phyloP scores from a whole-genome alignment of 2,113 vertebrate genomes.

The Cavia aperea region DNA sequence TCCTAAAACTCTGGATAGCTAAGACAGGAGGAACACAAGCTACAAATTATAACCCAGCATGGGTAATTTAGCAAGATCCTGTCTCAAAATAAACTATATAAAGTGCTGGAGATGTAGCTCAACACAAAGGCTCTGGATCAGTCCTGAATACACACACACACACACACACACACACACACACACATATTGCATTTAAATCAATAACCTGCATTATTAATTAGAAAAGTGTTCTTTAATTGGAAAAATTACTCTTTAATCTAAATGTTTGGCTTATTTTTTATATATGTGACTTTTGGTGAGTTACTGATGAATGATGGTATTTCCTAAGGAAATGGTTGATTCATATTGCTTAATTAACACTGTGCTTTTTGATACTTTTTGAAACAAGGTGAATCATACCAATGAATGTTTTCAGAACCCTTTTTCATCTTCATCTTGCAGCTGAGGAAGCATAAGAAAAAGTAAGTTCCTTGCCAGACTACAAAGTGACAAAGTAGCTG shows the following conservation, averaged over 20 bases:
- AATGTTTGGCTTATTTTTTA: neutral
- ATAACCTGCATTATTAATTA: neutral
- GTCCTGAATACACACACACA: too few species aligned
- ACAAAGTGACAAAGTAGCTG: neutral
- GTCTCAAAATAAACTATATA: neutral
- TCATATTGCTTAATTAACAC: neutral
- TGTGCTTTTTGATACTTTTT: neutral
- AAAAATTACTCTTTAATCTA: constrained; percentile 27
- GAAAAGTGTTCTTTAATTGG: neutral
- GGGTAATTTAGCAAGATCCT: neutral
- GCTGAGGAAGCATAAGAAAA: neutral
- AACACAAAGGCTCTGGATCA: too few species aligned
- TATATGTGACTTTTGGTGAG: neutral
- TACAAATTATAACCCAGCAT: neutral
- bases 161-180: too few species aligned
- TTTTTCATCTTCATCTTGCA: neutral
- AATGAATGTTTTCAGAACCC: neutral
- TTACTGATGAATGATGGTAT: neutral
- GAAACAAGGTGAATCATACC: neutral
- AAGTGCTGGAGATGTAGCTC: too few species aligned
- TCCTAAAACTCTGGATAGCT: neutral
- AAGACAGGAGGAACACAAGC: neutral
- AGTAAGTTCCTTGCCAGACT: neutral
- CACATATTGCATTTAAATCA: neutral
- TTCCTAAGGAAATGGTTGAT: constrained; percentile 2